phyloP scores from a whole-genome alignment of 2,888 invertebrate species.

The Agriopis aurantiaria region DNA sequence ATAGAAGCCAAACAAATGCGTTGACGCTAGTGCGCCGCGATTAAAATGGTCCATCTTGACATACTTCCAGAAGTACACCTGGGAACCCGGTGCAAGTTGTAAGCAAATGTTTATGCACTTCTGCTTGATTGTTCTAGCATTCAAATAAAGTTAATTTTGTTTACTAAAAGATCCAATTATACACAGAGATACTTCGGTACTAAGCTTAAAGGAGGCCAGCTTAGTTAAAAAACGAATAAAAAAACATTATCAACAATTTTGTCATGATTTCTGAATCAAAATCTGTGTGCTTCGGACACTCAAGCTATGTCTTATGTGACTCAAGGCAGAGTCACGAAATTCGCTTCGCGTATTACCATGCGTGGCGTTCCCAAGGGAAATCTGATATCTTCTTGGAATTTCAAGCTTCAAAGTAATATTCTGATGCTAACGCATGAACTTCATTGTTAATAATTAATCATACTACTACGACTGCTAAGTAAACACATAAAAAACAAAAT shows the following conservation, averaged over 20 bases:
- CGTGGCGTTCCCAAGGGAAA: slow-evolving; percentile 54
- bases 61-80: slow-evolving; percentile 65
- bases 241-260: background rate
- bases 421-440: slow-evolving; percentile 20
- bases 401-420: slow-evolving; percentile 49
- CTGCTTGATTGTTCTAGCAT: background rate
- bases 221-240: too few relatives aligned
- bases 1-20: slow-evolving; percentile 55
- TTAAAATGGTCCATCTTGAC: slow-evolving; percentile 70
- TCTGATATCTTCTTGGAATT: slow-evolving; percentile 53
- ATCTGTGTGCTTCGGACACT: slow-evolving; percentile 8
- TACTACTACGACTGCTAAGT: background rate
- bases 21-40: slow-evolving; percentile 47
- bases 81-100: slow-evolving; percentile 44
- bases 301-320: too few relatives aligned
- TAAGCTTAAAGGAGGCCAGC: too few relatives aligned
- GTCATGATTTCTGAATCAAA: background rate
- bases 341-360: slow-evolving; percentile 24
- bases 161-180: background rate
- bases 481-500: too few relatives aligned
- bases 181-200: too few relatives aligned
- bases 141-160: background rate
- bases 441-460: slow-evolving; percentile 5
- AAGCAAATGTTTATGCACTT: slow-evolving; percentile 27
- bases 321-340: slow-evolving; percentile 19